Conservation (phyloP, 2,797 vertebrate species). For the Pachyuromys duprasi region DNA sequence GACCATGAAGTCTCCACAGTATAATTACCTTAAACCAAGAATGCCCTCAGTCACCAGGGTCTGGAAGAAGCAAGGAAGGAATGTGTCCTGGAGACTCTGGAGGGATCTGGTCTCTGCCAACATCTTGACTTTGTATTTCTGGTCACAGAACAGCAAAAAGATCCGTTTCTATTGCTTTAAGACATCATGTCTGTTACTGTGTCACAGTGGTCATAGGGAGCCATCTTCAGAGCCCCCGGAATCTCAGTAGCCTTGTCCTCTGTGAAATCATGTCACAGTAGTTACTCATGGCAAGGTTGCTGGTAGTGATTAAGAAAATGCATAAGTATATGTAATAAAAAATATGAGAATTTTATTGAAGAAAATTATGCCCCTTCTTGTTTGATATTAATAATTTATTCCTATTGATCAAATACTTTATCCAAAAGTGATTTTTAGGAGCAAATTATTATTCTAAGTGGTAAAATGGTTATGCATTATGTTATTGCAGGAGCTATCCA, state of each 20-base stretch:
- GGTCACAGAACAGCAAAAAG: not conserved
- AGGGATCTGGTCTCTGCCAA: not conserved
- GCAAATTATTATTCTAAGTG: constrained; percentile 1
- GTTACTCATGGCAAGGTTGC: not conserved
- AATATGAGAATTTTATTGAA: not conserved
- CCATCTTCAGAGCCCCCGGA: not conserved
- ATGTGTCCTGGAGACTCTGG: not conserved
- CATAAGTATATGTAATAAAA: not conserved
- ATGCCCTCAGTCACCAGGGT: not conserved
- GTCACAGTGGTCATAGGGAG: not conserved
- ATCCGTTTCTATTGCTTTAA: not conserved
- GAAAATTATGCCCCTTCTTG: not conserved
- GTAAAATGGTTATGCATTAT: not conserved
- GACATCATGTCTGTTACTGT: not conserved
- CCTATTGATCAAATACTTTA: not conserved
- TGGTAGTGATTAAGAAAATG: not conserved
- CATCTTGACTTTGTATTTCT: not conserved
- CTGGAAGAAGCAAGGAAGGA: not conserved
- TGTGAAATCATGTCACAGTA: not conserved
- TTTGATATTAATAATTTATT: constrained; percentile 22
- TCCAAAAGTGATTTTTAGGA: not conserved
- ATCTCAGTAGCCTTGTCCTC: not conserved
- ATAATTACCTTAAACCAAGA: not conserved
- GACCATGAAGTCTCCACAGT: not conserved
- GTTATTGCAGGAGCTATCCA: not conserved